Base-by-base conservation (phyloP, 2,888 invertebrate species). In the Cataglyphis cursor region DNA sequence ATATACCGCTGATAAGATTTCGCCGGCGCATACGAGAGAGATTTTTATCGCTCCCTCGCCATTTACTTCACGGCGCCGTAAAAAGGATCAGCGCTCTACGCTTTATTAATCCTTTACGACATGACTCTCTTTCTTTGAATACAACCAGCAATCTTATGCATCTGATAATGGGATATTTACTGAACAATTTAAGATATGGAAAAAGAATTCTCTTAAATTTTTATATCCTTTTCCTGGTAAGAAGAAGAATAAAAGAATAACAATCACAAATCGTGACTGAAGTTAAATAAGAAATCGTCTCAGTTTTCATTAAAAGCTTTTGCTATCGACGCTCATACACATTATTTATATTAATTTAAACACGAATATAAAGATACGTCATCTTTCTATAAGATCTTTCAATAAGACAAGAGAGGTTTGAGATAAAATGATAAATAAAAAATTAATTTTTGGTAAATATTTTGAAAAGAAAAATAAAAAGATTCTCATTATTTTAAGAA, bases 51-150 rank as follows among this genome's bases (percentile, higher is more conserved):
- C 41, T 21, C 62, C 62, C 59, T 10, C 35, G n/a, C 44, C 61
- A 44, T 80, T 88, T 73, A 51, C 48, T 54, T 66, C 72, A 75
- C n/a, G 38, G 12, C 12, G 31, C 3, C 62, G 15, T 81, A 68
- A 83, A 68, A 28, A 51, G 41, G 18, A 31, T 73, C n/a, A 18
- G 12, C 64, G 51, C 44, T 4, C 10, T 64, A 10, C 24, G 35
- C 74, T 82, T 66, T 85, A 86, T 86, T 84, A 86, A 88, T 84
- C 80, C 66, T 59, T 74, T 21, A 57, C 44, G 28, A 68, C 41
- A 31, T 57, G 31, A 57, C n/a, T 68, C 6, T 54, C n/a, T 9
- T 38, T n/a, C 35, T 48, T 48, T 18, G 51, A n/a, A 28, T 51
- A 57, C 10, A 3, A 15, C 1, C 12, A 8, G 54, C 8, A n/a